Conservation (phyloP, 1,140 invertebrate species). For the Drosophila bipectinata region DNA sequence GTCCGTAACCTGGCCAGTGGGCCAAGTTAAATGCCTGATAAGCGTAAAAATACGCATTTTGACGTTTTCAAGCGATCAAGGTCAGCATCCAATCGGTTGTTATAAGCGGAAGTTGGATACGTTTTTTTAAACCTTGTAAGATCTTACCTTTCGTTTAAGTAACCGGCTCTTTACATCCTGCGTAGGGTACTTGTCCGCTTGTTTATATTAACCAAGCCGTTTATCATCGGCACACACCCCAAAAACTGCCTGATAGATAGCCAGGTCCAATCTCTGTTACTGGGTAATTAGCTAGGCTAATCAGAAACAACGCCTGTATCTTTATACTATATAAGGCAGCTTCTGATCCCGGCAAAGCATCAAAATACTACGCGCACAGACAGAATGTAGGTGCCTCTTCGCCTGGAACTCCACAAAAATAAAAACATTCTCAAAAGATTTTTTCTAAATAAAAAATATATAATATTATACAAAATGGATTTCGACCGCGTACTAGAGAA, state of each 20-base stretch:
- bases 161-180: background rate
- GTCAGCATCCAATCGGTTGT: background rate
- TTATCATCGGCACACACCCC: conserved; percentile 47
- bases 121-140: background rate
- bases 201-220: conserved; percentile 36
- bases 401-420: background rate
- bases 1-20: conserved; percentile 21
- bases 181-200: conserved; percentile 7
- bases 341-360: conserved; percentile 14
- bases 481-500: conserved; percentile 86
- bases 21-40: conserved; percentile 73
- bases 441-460: conserved; percentile 9
- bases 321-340: conserved; percentile 64
- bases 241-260: conserved; percentile 51
- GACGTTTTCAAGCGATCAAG: conserved; percentile 5
- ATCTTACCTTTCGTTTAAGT: background rate
- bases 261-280: conserved; percentile 46
- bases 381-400: conserved; percentile 61
- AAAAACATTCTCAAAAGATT: background rate
- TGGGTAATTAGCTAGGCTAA: conserved; percentile 54
- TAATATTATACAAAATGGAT: conserved; percentile 72
- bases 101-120: background rate
- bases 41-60: conserved; percentile 24
- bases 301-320: conserved; percentile 26
- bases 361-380: conserved; percentile 49